Evolutionary conservation across 2,888 invertebrate genomes (phyloP).

Genomic region (Anarsia innoxiella): DNA sequence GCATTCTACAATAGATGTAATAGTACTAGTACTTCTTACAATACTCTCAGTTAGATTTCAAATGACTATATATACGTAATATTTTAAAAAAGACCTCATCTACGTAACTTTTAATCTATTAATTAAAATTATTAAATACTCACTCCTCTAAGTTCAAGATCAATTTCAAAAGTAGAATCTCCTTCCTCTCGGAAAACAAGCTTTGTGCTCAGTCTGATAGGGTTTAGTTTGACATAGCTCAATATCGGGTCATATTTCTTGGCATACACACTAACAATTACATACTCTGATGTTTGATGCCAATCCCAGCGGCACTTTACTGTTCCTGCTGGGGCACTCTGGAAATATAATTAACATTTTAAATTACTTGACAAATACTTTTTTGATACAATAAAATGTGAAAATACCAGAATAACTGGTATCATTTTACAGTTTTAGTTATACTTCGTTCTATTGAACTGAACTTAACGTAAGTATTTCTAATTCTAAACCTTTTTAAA

Average conservation of each 20-base stretch:
- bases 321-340: conserved; percentile 72
- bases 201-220: conserved; percentile 83
- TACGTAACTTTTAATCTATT: neutral
- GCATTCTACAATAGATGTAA: too few species aligned
- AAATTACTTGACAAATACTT: neutral
- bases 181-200: conserved; percentile 86
- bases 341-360: conserved; percentile 24
- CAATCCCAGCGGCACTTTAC: conserved; percentile 92
- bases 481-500: too few species aligned
- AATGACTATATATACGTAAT: too few species aligned
- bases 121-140: conserved; percentile 21
- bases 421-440: too few species aligned
- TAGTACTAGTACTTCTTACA: too few species aligned
- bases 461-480: too few species aligned
- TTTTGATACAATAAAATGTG: neutral
- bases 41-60: too few species aligned
- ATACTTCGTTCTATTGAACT: too few species aligned
- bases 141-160: conserved; percentile 89
- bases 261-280: conserved; percentile 92
- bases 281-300: conserved; percentile 92
- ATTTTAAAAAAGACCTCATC: too few species aligned
- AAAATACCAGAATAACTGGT: too few species aligned
- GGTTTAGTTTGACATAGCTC: conserved; percentile 87
- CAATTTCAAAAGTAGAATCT: conserved; percentile 81
- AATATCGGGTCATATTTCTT: conserved; percentile 89